A percentile compares a stretch with the other conserved stretches of the same genome.
phyloP scores from a whole-genome alignment of 2,797 vertebrate species.

The Falco novaeseelandiae region DNA sequence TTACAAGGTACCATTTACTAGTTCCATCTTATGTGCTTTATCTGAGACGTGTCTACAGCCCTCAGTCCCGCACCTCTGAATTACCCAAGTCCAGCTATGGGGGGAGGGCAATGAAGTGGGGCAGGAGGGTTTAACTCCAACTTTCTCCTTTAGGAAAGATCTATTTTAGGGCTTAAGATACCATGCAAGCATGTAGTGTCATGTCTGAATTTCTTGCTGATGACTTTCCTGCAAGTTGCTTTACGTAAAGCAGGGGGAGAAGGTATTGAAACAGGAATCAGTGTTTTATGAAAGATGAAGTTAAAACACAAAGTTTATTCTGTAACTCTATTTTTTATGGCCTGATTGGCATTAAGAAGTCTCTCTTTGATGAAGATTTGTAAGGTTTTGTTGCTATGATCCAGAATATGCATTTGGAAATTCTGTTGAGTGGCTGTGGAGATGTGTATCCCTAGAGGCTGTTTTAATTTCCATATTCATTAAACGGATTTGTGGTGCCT shows the following conservation, averaged over 20 bases:
- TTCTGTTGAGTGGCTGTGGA: not conserved
- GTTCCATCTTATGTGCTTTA: not conserved
- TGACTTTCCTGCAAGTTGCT: not conserved
- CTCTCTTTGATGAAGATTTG: not conserved
- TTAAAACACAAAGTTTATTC: not conserved
- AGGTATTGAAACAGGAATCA: not conserved
- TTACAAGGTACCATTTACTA: not conserved
- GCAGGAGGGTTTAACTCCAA: not conserved
- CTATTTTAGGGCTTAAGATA: not conserved
- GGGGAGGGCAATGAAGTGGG: not conserved
- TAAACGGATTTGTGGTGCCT: not conserved
- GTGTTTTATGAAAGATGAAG: not conserved
- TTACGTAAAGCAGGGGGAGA: not conserved
- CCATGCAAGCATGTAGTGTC: accelerated
- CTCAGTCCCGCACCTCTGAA: not conserved
- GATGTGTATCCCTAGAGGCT: constrained; percentile 17
- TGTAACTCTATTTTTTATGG: not conserved
- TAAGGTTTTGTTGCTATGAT: constrained; percentile 2
- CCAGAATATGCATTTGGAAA: constrained; percentile 17
- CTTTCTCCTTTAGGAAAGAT: not conserved
- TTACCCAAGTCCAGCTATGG: not conserved
- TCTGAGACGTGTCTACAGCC: not conserved
- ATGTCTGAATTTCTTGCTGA: not conserved
- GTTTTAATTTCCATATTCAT: constrained; percentile 17
- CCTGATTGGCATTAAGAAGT: not conserved